Evolutionary conservation across 2,888 invertebrate genomes (phyloP).

Genomic region (Scaeva pyrastri): DNA sequence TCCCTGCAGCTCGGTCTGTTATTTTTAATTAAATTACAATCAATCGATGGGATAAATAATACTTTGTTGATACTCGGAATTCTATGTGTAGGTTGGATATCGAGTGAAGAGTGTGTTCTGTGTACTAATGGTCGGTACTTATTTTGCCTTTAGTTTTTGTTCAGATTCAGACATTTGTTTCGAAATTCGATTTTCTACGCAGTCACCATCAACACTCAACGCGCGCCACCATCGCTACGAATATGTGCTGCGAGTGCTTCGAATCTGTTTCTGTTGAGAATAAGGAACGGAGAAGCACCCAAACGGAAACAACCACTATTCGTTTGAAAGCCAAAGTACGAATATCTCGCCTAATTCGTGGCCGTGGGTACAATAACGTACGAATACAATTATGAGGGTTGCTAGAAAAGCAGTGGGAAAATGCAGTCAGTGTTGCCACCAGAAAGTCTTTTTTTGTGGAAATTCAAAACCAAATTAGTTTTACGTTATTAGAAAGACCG

Average conservation of each 20-base stretch:
- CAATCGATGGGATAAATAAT: constrained; percentile 53
- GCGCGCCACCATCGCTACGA: background rate
- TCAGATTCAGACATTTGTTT: constrained; percentile 12
- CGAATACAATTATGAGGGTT: constrained; percentile 25
- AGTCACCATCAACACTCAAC: background rate
- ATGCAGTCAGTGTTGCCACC: constrained; percentile 5
- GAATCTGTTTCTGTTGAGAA: constrained; percentile 42
- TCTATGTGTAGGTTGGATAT: background rate
- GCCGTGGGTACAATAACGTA: no score
- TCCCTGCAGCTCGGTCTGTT: constrained; percentile 21
- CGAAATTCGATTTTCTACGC: constrained; percentile 47
- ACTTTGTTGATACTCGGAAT: constrained; percentile 33
- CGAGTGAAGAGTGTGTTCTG: background rate
- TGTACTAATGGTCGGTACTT: constrained; percentile 15
- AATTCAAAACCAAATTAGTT: background rate
- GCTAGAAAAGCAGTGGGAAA: constrained; percentile 16
- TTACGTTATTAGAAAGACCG: no score
- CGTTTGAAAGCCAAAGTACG: constrained; percentile 5
- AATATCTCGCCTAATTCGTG: background rate
- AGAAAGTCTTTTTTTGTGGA: background rate
- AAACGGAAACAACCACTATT: constrained; percentile 51
- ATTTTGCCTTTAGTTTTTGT: constrained; percentile 11
- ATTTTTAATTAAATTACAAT: constrained; percentile 60
- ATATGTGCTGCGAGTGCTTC: constrained; percentile 48
- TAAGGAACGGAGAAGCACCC: constrained; percentile 22